Percentiles rank a stretch among this genome's conserved stretches.
These are phyloP conservation scores for Chaetorhynchus papuensis DNA, from an alignment of 2,113 vertebrate genomes.

Conservation along the genomic window DNA sequence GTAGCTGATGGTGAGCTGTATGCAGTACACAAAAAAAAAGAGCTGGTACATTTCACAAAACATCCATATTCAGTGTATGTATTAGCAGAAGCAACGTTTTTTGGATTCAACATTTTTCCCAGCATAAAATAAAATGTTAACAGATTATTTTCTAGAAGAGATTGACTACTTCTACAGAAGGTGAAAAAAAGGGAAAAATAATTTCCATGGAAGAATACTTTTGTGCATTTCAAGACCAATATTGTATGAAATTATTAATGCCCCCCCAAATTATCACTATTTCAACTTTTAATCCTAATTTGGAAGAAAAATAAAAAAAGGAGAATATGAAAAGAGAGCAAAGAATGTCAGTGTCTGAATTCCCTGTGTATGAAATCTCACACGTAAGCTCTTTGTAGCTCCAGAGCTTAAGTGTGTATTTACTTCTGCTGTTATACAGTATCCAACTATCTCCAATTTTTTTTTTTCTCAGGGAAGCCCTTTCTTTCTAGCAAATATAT, in stretches of 20 bases:
- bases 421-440: neutral
- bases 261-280: neutral
- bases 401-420: neutral
- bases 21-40: neutral
- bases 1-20: conserved; percentile 85
- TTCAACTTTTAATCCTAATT: neutral
- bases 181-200: neutral
- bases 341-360: neutral
- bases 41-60: neutral
- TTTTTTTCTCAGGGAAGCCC: neutral
- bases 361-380: neutral
- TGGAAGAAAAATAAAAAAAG: neutral
- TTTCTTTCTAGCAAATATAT: neutral
- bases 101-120: neutral
- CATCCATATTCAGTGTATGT: neutral
- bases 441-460: neutral
- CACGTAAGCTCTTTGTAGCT: neutral
- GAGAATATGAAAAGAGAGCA: neutral
- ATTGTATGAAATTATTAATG: neutral
- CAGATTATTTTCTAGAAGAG: neutral
- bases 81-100: neutral
- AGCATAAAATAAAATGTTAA: neutral
- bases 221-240: neutral
- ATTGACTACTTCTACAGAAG: neutral
- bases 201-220: neutral